These are phyloP conservation scores for Lasiurus borealis DNA, from an alignment of 2,113 vertebrate genomes.

Conservation along the genomic window DNA sequence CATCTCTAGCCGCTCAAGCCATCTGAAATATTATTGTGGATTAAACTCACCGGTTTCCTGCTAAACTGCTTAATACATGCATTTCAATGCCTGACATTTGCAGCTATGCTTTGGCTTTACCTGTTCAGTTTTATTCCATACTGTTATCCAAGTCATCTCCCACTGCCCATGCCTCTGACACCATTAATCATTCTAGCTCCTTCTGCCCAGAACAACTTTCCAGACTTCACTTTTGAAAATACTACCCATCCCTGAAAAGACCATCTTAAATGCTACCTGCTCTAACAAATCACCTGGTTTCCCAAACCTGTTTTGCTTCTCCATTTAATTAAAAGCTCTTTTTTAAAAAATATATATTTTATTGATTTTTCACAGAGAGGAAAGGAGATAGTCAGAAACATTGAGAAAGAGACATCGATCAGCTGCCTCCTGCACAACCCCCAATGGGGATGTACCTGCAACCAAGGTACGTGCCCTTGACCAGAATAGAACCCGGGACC, in stretches of 20 bases:
- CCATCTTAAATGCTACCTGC: background rate
- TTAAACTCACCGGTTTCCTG: background rate
- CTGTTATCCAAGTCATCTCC: background rate
- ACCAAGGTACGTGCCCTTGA: too few relatives aligned
- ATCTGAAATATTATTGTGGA: background rate
- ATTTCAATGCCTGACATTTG: background rate
- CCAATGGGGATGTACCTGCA: too few relatives aligned
- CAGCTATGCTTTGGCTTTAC: background rate
- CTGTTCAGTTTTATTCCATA: background rate
- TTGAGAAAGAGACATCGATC: too few relatives aligned
- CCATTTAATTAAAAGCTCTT: constrained; percentile 46
- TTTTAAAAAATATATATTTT: too few relatives aligned
- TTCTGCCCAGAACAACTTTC: background rate
- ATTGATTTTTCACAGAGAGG: too few relatives aligned
- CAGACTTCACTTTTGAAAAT: constrained; percentile 20
- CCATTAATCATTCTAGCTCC: background rate
- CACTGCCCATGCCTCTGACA: background rate
- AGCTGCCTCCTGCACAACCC: too few relatives aligned
- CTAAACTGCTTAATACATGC: background rate
- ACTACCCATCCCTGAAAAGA: background rate
- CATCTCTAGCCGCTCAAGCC: background rate
- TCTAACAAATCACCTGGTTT: background rate
- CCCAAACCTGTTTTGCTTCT: constrained; percentile 1
- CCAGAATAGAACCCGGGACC: too few relatives aligned
- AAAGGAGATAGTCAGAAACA: too few relatives aligned